phyloP scores from a whole-genome alignment of 2,797 vertebrate species.

The Sebastes minor region DNA sequence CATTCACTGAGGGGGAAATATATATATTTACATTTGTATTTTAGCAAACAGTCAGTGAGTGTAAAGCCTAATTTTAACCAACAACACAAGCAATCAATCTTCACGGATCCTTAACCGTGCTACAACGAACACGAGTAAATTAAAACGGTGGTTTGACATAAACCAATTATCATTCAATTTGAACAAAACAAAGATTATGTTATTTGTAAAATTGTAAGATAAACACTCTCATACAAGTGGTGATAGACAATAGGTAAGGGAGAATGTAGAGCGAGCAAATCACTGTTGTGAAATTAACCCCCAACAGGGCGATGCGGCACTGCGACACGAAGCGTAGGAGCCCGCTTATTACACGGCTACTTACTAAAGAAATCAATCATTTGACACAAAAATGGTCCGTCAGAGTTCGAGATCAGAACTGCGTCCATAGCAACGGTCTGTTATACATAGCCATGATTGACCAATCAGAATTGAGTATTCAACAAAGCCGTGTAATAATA shows the following conservation, averaged over 20 bases:
- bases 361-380: no score
- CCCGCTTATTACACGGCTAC: no score
- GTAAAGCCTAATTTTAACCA: not conserved
- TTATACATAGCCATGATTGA: no score
- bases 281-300: no score
- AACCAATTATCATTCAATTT: not conserved
- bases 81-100: not conserved
- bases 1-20: constrained; percentile 38
- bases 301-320: no score
- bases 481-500: not conserved
- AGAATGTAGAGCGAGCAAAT: no score
- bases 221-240: not conserved
- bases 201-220: not conserved
- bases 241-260: not conserved
- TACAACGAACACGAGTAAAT: not conserved
- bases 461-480: no score
- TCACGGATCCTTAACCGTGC: no score
- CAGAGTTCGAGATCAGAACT: no score
- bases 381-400: no score
- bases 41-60: not conserved
- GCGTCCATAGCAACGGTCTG: no score
- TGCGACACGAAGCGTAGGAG: no score
- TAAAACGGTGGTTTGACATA: not conserved
- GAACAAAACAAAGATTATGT: not conserved
- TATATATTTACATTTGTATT: not conserved